Evolutionary conservation across 2,113 vertebrate species (phyloP).

Genomic region (Malaclemys terrapin): DNA sequence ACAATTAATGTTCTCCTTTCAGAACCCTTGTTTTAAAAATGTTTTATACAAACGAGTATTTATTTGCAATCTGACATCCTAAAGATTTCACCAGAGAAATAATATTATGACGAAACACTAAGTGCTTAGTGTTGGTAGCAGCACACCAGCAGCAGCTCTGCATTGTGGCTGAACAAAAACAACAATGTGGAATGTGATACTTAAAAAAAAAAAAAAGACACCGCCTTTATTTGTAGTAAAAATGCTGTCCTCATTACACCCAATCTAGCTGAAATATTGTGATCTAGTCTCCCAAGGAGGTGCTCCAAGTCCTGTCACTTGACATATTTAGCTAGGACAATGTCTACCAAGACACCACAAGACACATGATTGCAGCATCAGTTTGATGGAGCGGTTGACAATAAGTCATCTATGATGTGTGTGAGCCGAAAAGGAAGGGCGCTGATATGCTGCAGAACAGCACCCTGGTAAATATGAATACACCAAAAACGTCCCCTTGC

Average conservation of each 20-base stretch:
- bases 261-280: neutral
- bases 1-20: neutral
- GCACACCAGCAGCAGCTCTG: neutral
- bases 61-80: neutral
- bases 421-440: neutral
- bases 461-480: neutral
- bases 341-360: neutral
- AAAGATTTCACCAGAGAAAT: neutral
- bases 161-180: accelerated
- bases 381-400: neutral
- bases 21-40: neutral
- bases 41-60: neutral
- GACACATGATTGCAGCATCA: neutral
- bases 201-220: neutral
- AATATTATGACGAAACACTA: neutral
- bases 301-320: neutral
- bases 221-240: neutral
- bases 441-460: neutral
- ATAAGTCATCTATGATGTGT: neutral
- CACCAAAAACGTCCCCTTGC: neutral
- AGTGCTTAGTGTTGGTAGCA: neutral
- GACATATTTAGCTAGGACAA: neutral
- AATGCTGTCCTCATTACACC: too few species aligned
- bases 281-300: neutral
- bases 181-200: accelerated